Conservation (phyloP, 2,113 vertebrate species). For the Gavia stellata region DNA sequence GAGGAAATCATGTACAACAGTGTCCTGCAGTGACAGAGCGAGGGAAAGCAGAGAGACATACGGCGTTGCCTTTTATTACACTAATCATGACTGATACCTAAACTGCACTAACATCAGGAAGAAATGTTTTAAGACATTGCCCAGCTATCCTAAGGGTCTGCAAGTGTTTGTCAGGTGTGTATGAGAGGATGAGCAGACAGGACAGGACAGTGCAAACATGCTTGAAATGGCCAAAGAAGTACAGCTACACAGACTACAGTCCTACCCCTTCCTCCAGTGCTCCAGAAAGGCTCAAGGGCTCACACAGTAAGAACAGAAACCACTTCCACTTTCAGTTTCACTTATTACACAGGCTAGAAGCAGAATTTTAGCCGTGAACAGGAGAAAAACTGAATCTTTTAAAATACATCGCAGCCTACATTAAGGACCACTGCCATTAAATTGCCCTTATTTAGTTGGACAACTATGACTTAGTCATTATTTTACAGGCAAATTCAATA, state of each 20-base stretch:
- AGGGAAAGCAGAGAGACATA: background rate
- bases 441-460: background rate
- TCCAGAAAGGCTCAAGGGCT: background rate
- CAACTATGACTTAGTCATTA: background rate
- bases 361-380: background rate
- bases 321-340: background rate
- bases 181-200: background rate
- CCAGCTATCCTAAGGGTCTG: background rate
- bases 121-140: background rate
- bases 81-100: background rate
- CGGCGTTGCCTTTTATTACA: background rate
- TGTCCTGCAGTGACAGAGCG: background rate
- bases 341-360: background rate
- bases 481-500: background rate
- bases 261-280: background rate
- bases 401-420: background rate
- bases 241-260: background rate
- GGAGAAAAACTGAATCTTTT: background rate
- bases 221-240: background rate
- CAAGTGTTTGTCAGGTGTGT: background rate
- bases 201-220: background rate
- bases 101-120: background rate
- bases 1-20: background rate
- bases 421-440: background rate
- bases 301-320: background rate